Conservation (phyloP, 2,888 invertebrate species). For the Nomada hirtipes region DNA sequence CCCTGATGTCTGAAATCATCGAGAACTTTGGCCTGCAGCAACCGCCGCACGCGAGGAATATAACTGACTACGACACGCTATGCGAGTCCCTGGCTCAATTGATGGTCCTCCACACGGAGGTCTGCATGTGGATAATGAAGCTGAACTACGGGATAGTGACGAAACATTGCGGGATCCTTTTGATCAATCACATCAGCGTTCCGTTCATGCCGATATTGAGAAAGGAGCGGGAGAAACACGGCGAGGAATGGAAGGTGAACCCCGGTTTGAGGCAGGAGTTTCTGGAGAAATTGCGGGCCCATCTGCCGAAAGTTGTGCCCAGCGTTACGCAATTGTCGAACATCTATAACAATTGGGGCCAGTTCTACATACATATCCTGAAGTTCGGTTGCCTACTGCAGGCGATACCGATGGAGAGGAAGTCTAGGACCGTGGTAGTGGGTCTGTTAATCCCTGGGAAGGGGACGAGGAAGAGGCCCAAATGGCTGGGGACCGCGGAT, state of each 20-base stretch:
- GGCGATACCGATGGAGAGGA: conserved; percentile 61
- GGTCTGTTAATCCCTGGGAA: conserved; percentile 62
- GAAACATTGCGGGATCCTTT: conserved; percentile 62
- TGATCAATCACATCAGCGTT: conserved; percentile 74
- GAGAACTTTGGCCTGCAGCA: conserved; percentile 59
- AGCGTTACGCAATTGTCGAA: conserved; percentile 54
- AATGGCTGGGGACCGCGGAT: conserved; percentile 71
- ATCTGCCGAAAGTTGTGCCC: conserved; percentile 63
- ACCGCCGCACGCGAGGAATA: conserved; percentile 43
- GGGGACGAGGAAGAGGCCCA: conserved; percentile 31
- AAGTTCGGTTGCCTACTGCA: conserved; percentile 72
- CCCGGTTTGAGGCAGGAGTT: conserved; percentile 42
- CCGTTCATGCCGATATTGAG: conserved; percentile 73
- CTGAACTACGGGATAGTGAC: conserved; percentile 59
- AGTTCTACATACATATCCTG: conserved; percentile 63
- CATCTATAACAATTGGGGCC: conserved; percentile 61
- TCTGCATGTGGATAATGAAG: conserved; percentile 69
- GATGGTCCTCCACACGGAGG: conserved; percentile 64
- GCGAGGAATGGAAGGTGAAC: conserved; percentile 57
- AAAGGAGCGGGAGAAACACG: conserved; percentile 53
- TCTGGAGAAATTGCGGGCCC: conserved; percentile 42
- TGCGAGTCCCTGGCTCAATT: conserved; percentile 65
- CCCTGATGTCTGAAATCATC: conserved; percentile 55
- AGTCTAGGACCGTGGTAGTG: conserved; percentile 46
- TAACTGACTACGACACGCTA: conserved; percentile 64